phyloP scores from a whole-genome alignment of 2,888 invertebrate species.

The Emmelina monodactyla region DNA sequence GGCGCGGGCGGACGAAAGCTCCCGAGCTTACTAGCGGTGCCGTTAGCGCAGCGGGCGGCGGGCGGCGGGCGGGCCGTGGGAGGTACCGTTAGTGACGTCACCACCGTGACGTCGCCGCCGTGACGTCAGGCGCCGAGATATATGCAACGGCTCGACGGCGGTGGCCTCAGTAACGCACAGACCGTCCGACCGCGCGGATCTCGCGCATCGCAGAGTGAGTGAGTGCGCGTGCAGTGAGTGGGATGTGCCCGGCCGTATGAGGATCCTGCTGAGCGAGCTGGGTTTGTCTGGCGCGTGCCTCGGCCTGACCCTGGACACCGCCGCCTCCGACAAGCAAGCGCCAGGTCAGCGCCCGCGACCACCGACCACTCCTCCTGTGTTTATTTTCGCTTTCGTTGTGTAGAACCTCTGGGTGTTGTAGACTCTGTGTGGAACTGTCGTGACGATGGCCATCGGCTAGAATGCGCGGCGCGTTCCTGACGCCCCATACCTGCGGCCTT shows the following conservation, averaged over 20 bases:
- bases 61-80: conserved; percentile 61
- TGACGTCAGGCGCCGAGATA: conserved; percentile 65
- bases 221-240: conserved; percentile 64
- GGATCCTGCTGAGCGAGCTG: conserved; percentile 66
- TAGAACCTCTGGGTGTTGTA: conserved; percentile 59
- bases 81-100: conserved; percentile 66
- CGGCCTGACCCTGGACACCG: conserved; percentile 63
- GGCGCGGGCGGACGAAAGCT: conserved; percentile 50
- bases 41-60: conserved; percentile 56
- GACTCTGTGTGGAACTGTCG: conserved; percentile 60
- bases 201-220: conserved; percentile 53
- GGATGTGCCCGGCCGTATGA: conserved; percentile 65
- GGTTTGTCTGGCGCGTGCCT: conserved; percentile 64
- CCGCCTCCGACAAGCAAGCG: conserved; percentile 59
- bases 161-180: conserved; percentile 67
- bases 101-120: conserved; percentile 46
- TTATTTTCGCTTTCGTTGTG: conserved; percentile 66
- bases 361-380: conserved; percentile 57
- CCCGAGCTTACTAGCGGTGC: conserved; percentile 55
- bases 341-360: conserved; percentile 64
- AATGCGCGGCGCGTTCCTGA: conserved; percentile 66
- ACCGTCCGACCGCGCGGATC: conserved; percentile 54
- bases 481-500: conserved; percentile 60
- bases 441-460: conserved; percentile 64
- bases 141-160: conserved; percentile 62